phyloP scores from a whole-genome alignment of 2,888 invertebrate species.

The Apomyelois bistriatella region DNA sequence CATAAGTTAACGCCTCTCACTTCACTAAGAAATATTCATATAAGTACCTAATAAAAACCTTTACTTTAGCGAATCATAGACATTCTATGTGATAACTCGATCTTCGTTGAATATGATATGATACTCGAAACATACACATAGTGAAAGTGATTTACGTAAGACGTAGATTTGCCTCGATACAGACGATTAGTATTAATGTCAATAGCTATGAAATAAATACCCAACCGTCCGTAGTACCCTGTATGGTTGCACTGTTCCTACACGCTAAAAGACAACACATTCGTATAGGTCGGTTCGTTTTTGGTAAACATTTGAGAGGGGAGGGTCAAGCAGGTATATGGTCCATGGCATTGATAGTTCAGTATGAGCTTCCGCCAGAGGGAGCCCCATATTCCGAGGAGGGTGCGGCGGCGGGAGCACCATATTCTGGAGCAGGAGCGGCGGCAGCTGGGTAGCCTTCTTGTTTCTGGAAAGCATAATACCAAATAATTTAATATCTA shows the following conservation, averaged over 20 bases:
- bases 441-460: slow-evolving; percentile 78
- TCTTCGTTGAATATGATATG: neutral
- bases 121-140: neutral
- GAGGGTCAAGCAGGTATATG: slow-evolving; percentile 33
- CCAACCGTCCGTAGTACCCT: neutral
- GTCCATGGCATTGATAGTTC: slow-evolving; percentile 29
- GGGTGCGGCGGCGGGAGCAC: slow-evolving; percentile 70
- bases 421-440: slow-evolving; percentile 61
- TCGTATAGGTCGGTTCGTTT: slow-evolving; percentile 14
- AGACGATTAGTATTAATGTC: neutral
- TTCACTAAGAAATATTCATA: neutral
- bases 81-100: neutral
- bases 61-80: neutral
- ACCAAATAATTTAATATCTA: neutral
- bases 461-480: slow-evolving; percentile 69
- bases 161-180: neutral
- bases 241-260: neutral
- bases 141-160: slow-evolving; percentile 11
- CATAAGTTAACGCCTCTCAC: neutral
- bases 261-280: slow-evolving; percentile 16
- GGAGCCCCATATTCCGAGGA: slow-evolving; percentile 83
- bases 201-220: neutral
- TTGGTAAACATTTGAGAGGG: slow-evolving; percentile 30
- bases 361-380: slow-evolving; percentile 44
- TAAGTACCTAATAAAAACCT: no score